A percentile compares a stretch with the other conserved stretches of the same genome.
These are phyloP conservation scores for Pseudolaguvia tuberculata DNA, from an alignment of 2,113 vertebrate genomes.

Conservation along the genomic window DNA sequence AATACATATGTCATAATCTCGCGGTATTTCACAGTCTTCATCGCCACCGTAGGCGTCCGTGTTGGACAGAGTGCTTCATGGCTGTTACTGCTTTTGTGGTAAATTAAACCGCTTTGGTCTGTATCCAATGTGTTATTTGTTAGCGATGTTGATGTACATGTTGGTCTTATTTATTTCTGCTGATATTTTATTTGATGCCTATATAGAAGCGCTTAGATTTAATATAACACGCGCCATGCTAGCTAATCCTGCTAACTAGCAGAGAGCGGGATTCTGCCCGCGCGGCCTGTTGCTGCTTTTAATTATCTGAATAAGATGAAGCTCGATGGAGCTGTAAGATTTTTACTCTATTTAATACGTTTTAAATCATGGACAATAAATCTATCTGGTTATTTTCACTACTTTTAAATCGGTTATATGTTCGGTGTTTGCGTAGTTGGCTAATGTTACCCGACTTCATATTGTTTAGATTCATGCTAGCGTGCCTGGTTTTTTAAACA, in stretches of 20 bases:
- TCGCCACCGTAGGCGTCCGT: conserved; percentile 49
- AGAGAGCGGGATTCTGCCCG: conserved; percentile 6
- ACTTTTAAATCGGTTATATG: neutral
- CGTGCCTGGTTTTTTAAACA: neutral
- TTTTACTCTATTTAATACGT: neutral
- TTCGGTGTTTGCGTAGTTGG: neutral
- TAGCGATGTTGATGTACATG: too few relatives aligned
- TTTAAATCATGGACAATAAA: neutral
- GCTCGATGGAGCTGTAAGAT: neutral
- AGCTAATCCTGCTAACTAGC: neutral
- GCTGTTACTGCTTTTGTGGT: conserved; percentile 72
- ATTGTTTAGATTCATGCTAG: conserved; percentile 12
- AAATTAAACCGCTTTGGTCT: conserved; percentile 52
- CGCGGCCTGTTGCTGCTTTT: conserved; percentile 22
- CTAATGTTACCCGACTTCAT: neutral
- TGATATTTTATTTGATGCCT: too few relatives aligned
- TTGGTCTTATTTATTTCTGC: too few relatives aligned
- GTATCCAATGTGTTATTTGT: neutral
- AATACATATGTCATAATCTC: neutral
- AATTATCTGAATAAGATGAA: neutral
- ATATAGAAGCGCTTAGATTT: too few relatives aligned
- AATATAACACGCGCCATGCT: neutral
- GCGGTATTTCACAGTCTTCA: conserved; percentile 55
- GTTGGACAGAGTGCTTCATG: conserved; percentile 68
- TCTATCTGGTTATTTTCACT: too few relatives aligned